Conservation (phyloP, 2,888 invertebrate species). For the Peribatodes rhomboidaria region DNA sequence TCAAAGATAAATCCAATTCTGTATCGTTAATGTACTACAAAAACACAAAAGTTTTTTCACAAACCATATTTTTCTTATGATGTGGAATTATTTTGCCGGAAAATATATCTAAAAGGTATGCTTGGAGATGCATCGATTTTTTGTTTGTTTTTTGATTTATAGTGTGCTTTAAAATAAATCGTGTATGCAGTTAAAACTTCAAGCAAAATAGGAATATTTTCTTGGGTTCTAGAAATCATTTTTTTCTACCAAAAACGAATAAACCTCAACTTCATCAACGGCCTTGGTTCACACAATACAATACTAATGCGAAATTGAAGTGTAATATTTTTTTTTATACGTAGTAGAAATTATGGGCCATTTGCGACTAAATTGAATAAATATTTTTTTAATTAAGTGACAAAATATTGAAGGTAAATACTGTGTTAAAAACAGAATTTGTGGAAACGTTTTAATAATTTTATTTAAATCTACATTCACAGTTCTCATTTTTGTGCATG, state of each 20-base stretch:
- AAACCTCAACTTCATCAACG: neutral
- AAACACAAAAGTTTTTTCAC: slow-evolving; percentile 37
- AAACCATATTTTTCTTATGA: slow-evolving; percentile 38
- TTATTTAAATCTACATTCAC: neutral
- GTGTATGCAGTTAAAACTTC: neutral
- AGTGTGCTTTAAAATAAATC: neutral
- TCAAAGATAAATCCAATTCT: slow-evolving; percentile 19
- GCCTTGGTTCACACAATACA: slow-evolving; percentile 5
- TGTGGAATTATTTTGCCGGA: slow-evolving; percentile 63
- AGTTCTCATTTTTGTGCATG: neutral
- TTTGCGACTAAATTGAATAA: neutral
- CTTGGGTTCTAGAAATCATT: neutral
- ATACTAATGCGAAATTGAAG: neutral
- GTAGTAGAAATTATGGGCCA: neutral
- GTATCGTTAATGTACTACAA: slow-evolving; percentile 38
- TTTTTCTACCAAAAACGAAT: neutral
- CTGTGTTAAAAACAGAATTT: neutral
- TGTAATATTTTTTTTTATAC: neutral
- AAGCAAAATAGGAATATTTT: neutral
- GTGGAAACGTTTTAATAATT: neutral
- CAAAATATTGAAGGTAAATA: neutral
- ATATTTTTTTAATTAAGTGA: neutral
- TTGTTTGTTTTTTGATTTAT: slow-evolving; percentile 43
- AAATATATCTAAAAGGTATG: slow-evolving; percentile 59
- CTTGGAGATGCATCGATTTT: slow-evolving; percentile 56